Evolutionary conservation across 2,888 invertebrate species (phyloP).

Genomic region (Resseliella maxima): DNA sequence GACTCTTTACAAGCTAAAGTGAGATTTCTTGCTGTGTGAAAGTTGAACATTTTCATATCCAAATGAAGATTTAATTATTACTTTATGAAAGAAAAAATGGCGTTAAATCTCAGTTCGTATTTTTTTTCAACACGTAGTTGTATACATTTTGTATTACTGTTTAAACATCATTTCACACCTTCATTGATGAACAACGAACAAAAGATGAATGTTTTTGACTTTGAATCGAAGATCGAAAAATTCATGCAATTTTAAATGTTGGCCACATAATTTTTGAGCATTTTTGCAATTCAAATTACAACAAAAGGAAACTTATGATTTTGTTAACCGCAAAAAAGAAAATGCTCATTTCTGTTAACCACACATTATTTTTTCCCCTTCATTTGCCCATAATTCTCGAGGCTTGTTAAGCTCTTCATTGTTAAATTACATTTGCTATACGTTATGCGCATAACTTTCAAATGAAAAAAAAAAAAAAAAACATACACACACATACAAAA

Average conservation of each 20-base stretch:
- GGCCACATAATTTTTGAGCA: neutral
- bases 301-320: neutral
- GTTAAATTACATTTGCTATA: neutral
- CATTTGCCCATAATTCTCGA: neutral
- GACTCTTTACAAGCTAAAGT: neutral
- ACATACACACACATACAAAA: too few species aligned
- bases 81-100: neutral
- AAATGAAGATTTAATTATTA: conserved; percentile 10
- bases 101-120: neutral
- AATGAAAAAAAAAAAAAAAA: too few species aligned
- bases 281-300: conserved; percentile 10
- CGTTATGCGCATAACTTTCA: neutral
- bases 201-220: neutral
- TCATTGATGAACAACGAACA: too few species aligned
- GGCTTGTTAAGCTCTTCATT: neutral
- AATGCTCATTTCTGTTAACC: neutral
- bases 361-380: neutral
- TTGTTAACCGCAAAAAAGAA: neutral
- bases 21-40: neutral
- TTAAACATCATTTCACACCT: too few species aligned
- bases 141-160: too few species aligned
- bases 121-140: too few species aligned
- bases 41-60: conserved; percentile 9
- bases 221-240: neutral
- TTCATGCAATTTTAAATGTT: neutral